Evolutionary conservation across 2,113 vertebrate genomes (phyloP), one percentile per base, ranked within the genome.

Genomic region (Microtus richardsoni): DNA sequence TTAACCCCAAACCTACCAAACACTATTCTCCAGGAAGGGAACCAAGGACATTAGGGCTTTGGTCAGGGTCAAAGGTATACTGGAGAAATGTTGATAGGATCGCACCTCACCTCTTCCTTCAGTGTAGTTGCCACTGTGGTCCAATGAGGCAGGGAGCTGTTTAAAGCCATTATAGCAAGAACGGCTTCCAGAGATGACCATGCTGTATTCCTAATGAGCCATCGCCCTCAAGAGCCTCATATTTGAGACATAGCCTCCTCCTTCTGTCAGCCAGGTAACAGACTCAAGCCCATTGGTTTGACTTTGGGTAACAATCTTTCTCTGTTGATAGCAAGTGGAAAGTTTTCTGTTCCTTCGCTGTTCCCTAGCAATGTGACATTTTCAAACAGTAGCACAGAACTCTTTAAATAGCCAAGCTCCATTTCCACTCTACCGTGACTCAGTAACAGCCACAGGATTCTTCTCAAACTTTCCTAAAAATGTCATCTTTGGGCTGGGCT

Each of bases 401-500:
- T 96, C 97, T 98, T 97, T 98, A 98, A 98, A 98, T 98, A 98
- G 97, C 96, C 97, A 95, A 97, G 93, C 90, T 93, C 96, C 97
- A 96, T 97, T 97, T 97, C 97, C 79, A 97, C 96, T 97, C 94
- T 92, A 96, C 97, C 95, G 44, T 98, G 97, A 98, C 97, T 98
- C 95, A 98, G 97, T 97, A 97, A 97, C 95, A 97, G 97, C 97
- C 95, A 74, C 94, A 91, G 91, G 97, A 98, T 98, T 98, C 97
- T 97, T 98, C 97, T 98, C 96, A 97, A 98, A 98, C 92, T 98
- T 98, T 98, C 97, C 97, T 98, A 96, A 98, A 98, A 98, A 97
- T 98, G 97, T 98, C 96, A 98, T 97, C 97, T 97, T 97, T 98
- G 97, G 97, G 97, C 93, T 98, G 95, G 88, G 95, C 97, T 97